Conservation (phyloP, 2,113 vertebrate genomes). For the Apaloderma vittatum region DNA sequence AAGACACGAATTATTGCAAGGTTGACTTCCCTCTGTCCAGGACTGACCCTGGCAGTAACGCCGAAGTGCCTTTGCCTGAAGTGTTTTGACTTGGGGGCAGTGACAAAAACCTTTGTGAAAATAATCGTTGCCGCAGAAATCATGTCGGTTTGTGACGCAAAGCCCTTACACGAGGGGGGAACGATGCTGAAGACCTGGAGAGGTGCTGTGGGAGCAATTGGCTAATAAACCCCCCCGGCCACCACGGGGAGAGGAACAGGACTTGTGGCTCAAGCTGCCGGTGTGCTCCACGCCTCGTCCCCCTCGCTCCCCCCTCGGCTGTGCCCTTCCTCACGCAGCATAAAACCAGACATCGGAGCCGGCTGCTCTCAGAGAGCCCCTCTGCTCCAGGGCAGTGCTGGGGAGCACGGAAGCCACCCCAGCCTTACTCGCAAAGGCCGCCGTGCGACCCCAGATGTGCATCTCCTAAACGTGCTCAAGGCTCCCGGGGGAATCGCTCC, state of each 20-base stretch:
- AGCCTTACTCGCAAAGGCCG: neutral
- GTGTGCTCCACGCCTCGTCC: neutral
- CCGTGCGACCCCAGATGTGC: neutral
- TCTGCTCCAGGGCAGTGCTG: neutral
- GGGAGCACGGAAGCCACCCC: neutral
- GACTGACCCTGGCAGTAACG: neutral
- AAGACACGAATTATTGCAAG: neutral
- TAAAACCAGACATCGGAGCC: neutral
- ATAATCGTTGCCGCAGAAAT: neutral
- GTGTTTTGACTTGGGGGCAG: neutral
- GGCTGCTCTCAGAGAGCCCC: neutral
- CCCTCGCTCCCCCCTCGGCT: neutral
- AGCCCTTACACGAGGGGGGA: neutral
- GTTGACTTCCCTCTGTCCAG: neutral
- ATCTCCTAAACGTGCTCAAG: accelerated
- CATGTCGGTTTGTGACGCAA: neutral
- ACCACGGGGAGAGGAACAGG: accelerated
- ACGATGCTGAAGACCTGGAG: neutral
- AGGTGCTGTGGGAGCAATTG: neutral
- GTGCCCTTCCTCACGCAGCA: neutral
- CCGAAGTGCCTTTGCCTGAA: neutral
- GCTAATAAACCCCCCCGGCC: neutral
- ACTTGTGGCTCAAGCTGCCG: neutral
- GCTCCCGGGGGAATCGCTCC: neutral
- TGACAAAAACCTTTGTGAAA: neutral